These are phyloP conservation scores for Gila orcuttii DNA, from an alignment of 2,113 vertebrate species.

Conservation along the genomic window DNA sequence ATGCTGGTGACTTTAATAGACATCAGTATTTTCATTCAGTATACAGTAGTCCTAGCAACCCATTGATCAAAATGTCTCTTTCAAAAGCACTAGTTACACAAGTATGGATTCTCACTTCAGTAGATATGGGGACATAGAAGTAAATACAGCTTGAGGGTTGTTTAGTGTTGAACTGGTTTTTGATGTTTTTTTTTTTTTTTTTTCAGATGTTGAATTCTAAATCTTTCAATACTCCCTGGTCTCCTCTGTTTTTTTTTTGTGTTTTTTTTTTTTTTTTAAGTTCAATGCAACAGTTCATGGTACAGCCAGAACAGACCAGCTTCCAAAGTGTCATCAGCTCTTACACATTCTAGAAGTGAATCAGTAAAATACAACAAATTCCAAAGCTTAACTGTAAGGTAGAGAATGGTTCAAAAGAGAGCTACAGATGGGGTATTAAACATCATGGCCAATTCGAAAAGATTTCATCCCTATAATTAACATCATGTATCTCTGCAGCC, in stretches of 20 bases:
- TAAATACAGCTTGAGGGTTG: neutral
- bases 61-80: too few relatives aligned
- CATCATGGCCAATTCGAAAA: conserved; percentile 75
- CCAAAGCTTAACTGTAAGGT: too few relatives aligned
- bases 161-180: too few relatives aligned
- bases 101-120: too few relatives aligned
- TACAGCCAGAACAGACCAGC: neutral
- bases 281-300: neutral
- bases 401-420: conserved; percentile 30
- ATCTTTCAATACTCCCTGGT: neutral
- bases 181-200: neutral
- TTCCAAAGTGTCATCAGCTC: neutral
- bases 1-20: neutral
- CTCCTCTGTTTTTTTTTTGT: too few relatives aligned
- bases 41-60: too few relatives aligned
- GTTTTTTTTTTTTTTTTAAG: neutral
- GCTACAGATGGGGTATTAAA: conserved; percentile 56
- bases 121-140: neutral
- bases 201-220: neutral
- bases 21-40: too few relatives aligned
- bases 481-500: conserved; percentile 71
- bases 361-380: neutral
- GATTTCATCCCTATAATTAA: conserved; percentile 69
- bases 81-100: too few relatives aligned
- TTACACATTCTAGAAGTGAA: neutral